A percentile compares a stretch with the other conserved stretches of the same genome.
Evolutionary conservation across 2,888 invertebrate species (phyloP).

Genomic region (Macropis europaea): DNA sequence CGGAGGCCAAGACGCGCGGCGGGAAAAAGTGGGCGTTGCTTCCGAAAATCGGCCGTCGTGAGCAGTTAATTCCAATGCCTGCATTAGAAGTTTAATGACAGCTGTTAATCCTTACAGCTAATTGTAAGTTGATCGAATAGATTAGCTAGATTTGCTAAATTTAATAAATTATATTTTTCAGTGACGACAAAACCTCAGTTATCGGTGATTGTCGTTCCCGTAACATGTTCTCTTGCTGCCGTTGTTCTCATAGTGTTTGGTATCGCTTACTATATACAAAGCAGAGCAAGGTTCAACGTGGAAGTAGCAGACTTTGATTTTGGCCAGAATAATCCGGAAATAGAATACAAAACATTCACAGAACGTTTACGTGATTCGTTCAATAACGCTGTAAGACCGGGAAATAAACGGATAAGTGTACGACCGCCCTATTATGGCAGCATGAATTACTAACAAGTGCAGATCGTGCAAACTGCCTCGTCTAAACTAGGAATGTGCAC

Average conservation of each 20-base stretch:
- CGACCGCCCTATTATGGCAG: conserved; percentile 75
- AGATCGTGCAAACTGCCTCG: conserved; percentile 36
- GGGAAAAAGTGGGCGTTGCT: no score
- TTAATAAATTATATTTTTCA: conserved; percentile 69
- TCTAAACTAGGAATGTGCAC: conserved; percentile 3
- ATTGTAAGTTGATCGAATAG: no score
- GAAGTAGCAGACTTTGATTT: conserved; percentile 97
- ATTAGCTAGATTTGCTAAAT: background rate
- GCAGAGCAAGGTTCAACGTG: conserved; percentile 88
- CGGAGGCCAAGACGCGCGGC: no score
- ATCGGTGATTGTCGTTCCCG: conserved; percentile 93
- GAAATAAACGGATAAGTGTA: conserved; percentile 70
- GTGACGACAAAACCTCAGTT: conserved; percentile 90
- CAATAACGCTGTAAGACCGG: conserved; percentile 82
- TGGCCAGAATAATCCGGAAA: conserved; percentile 88
- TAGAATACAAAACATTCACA: conserved; percentile 93
- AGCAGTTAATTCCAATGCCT: no score
- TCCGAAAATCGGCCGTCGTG: no score
- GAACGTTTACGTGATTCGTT: conserved; percentile 91
- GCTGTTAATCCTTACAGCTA: no score
- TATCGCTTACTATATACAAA: conserved; percentile 92
- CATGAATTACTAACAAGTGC: conserved; percentile 73
- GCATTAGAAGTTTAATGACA: no score
- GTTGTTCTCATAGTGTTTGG: conserved; percentile 93
- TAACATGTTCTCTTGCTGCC: conserved; percentile 90